Evolutionary conservation across 2,888 invertebrate species (phyloP).

Genomic region (Zele albiditarsus): DNA sequence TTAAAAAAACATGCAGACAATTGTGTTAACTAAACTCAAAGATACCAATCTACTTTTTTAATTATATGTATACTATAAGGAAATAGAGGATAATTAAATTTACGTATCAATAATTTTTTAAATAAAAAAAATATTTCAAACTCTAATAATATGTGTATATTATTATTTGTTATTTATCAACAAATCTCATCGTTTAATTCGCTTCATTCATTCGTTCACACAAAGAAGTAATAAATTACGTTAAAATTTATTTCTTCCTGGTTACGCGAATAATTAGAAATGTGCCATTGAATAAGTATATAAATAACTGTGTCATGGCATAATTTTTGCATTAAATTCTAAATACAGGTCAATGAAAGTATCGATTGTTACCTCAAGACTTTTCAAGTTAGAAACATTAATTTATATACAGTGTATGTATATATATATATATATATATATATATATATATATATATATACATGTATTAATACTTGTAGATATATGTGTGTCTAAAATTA

Average conservation of each 20-base stretch:
- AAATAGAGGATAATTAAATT: neutral
- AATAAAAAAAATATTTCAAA: neutral
- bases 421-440: no score
- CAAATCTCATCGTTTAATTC: neutral
- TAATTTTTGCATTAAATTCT: neutral
- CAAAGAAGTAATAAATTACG: neutral
- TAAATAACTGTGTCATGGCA: conserved; percentile 8
- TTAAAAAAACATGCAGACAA: conserved; percentile 14
- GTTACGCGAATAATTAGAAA: neutral
- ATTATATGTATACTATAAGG: neutral
- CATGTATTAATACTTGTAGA: no score
- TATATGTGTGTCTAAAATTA: no score
- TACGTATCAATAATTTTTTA: neutral
- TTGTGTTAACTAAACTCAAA: conserved; percentile 13
- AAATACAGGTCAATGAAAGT: conserved; percentile 23
- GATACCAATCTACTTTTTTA: neutral
- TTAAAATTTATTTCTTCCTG: neutral
- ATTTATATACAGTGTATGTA: neutral
- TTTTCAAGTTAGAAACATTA: neutral
- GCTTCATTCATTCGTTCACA: neutral
- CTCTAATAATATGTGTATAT: neutral
- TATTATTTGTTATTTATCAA: neutral
- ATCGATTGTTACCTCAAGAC: conserved; percentile 11
- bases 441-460: neutral
- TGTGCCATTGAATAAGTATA: conserved; percentile 9